Evolutionary conservation across 2,113 vertebrate species (phyloP).

Genomic region (Ceyx cyanopectus): DNA sequence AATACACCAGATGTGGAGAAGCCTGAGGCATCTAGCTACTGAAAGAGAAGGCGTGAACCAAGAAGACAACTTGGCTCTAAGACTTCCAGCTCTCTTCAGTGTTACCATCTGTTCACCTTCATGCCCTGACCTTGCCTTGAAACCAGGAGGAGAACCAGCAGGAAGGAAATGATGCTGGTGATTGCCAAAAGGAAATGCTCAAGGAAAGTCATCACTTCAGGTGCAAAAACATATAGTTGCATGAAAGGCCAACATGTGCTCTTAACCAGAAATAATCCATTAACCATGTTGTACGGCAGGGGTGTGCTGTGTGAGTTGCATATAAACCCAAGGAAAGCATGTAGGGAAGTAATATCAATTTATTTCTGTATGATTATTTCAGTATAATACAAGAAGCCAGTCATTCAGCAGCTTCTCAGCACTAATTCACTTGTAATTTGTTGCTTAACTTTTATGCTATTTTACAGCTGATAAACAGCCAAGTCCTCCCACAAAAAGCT

Average conservation of each 20-base stretch:
- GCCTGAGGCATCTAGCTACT: not conserved
- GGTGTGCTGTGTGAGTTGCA: too few relatives aligned
- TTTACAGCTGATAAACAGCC: not conserved
- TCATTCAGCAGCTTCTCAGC: not conserved
- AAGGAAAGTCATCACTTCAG: not conserved
- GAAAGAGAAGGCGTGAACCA: not conserved
- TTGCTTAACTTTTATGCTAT: not conserved
- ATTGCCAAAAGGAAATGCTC: not conserved
- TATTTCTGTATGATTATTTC: not conserved
- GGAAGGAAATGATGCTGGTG: not conserved
- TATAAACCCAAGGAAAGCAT: not conserved
- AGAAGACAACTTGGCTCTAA: not conserved
- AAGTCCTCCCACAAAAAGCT: not conserved
- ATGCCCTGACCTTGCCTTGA: not conserved
- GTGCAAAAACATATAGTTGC: not conserved
- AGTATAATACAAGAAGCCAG: not conserved
- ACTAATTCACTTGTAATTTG: rapidly evolving
- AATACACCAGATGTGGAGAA: not conserved
- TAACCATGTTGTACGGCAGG: not conserved
- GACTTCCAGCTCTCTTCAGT: not conserved
- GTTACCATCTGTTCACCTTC: not conserved
- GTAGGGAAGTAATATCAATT: not conserved
- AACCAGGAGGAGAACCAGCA: not conserved
- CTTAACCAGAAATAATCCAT: not conserved
- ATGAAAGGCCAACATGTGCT: not conserved